Evolutionary conservation across 2,888 invertebrate genomes (phyloP).

Genomic region (Tyria jacobaeae): DNA sequence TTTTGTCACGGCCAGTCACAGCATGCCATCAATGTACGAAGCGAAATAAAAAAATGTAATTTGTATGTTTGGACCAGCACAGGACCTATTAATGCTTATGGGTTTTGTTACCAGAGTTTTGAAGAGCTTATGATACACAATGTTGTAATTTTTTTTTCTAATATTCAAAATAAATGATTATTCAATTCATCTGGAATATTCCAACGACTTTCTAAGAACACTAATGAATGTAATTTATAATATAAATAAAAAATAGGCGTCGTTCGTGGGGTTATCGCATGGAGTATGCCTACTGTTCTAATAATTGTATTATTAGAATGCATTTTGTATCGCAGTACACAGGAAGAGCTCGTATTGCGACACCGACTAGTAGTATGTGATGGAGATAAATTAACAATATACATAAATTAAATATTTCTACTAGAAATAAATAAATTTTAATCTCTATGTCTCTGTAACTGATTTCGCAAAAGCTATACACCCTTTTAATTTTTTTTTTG

Average conservation of each 20-base stretch:
- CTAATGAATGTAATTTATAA: conserved; percentile 18
- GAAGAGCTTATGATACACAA: too few relatives aligned
- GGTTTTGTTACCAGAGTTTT: too few relatives aligned
- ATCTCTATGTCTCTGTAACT: too few relatives aligned
- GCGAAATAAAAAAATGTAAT: too few relatives aligned
- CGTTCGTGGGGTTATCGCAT: conserved; percentile 38
- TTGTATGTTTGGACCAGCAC: too few relatives aligned
- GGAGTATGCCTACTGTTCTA: conserved; percentile 36
- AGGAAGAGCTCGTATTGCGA: conserved; percentile 51
- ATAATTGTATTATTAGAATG: conserved; percentile 33
- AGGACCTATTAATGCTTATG: too few relatives aligned
- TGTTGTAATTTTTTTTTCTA: too few relatives aligned
- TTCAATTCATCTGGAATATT: conserved; percentile 6
- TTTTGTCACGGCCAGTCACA: too few relatives aligned
- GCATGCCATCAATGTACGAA: too few relatives aligned
- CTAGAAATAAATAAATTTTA: neutral
- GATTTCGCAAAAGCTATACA: too few relatives aligned
- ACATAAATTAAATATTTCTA: conserved; percentile 15
- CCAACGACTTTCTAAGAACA: conserved; percentile 4
- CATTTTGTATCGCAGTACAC: conserved; percentile 35
- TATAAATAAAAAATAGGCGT: conserved; percentile 28
- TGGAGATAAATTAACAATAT: conserved; percentile 33
- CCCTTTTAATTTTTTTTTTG: too few relatives aligned
- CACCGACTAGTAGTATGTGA: conserved; percentile 23
- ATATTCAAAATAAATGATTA: too few relatives aligned